phyloP scores from a whole-genome alignment of 2,888 invertebrate species.

The Bellardia bayeri region DNA sequence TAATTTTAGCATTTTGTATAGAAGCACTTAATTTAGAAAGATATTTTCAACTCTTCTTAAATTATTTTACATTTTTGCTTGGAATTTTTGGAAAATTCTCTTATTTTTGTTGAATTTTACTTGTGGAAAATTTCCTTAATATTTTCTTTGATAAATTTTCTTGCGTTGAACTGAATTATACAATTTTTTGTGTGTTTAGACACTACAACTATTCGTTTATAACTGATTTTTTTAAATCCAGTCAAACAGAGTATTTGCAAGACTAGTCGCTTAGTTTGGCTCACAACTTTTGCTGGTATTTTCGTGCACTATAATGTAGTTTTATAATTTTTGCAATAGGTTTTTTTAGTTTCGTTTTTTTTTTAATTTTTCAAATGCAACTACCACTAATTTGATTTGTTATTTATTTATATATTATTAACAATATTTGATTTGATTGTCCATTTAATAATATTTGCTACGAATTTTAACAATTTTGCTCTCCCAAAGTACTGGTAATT shows the following conservation, averaged over 20 bases:
- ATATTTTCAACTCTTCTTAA: background rate
- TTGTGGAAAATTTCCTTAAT: slow-evolving; percentile 57
- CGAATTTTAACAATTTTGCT: slow-evolving; percentile 2
- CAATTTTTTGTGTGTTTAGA: slow-evolving; percentile 56
- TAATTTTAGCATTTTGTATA: slow-evolving; percentile 34
- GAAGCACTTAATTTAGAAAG: background rate
- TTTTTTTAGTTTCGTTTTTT: slow-evolving; percentile 9
- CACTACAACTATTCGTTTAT: slow-evolving; percentile 62
- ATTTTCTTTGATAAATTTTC: slow-evolving; percentile 37
- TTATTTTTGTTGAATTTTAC: slow-evolving; percentile 20
- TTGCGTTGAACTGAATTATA: slow-evolving; percentile 51
- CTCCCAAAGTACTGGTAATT: slow-evolving; percentile 20
- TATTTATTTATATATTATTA: slow-evolving; percentile 53
- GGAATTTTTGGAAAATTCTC: slow-evolving; percentile 13
- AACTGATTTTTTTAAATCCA: slow-evolving; percentile 67
- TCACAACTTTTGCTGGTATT: slow-evolving; percentile 26
- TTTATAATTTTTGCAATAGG: slow-evolving; percentile 43
- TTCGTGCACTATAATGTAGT: slow-evolving; percentile 38
- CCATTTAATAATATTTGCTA: slow-evolving; percentile 21
- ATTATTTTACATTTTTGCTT: background rate
- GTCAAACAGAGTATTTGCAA: slow-evolving; percentile 59
- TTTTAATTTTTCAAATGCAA: slow-evolving; percentile 48
- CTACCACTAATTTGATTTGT: slow-evolving; percentile 47
- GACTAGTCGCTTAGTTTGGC: slow-evolving; percentile 54
- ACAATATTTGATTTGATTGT: slow-evolving; percentile 60